Evolutionary conservation across 2,113 vertebrate genomes (phyloP).

Genomic region (Ahaetulla prasina): DNA sequence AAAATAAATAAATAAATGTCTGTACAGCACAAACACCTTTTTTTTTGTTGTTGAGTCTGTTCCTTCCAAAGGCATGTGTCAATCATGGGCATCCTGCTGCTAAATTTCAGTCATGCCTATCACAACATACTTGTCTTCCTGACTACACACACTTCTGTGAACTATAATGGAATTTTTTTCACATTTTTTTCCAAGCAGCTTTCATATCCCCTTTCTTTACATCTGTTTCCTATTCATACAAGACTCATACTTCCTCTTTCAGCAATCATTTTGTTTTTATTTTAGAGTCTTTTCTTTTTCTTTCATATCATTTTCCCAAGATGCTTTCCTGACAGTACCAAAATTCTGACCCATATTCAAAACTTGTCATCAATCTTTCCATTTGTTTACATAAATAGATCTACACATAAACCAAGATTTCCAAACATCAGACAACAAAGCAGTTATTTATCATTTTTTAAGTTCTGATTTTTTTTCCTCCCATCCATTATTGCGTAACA

Average conservation of each 20-base stretch:
- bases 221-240: not conserved
- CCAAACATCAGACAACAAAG: not conserved
- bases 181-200: not conserved
- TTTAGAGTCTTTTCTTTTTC: not conserved
- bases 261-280: not conserved
- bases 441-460: not conserved
- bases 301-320: not conserved
- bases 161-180: not conserved
- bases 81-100: not conserved
- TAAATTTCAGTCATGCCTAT: not conserved
- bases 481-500: not conserved
- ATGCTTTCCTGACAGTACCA: not conserved
- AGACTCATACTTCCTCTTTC: not conserved
- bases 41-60: not conserved
- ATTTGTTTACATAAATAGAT: not conserved
- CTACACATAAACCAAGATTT: not conserved
- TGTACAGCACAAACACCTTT: not conserved
- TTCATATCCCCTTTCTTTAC: not conserved
- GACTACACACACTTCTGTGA: not conserved
- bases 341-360: not conserved
- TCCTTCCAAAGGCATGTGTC: not conserved
- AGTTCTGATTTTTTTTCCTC: not conserved
- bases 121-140: not conserved
- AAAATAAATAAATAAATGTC: no score
- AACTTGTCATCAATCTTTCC: not conserved